A percentile compares a stretch with the other conserved stretches of the same genome.
These are phyloP conservation scores for Stenichneumon culpator DNA, from an alignment of 2,888 invertebrate species.

Conservation along the genomic window DNA sequence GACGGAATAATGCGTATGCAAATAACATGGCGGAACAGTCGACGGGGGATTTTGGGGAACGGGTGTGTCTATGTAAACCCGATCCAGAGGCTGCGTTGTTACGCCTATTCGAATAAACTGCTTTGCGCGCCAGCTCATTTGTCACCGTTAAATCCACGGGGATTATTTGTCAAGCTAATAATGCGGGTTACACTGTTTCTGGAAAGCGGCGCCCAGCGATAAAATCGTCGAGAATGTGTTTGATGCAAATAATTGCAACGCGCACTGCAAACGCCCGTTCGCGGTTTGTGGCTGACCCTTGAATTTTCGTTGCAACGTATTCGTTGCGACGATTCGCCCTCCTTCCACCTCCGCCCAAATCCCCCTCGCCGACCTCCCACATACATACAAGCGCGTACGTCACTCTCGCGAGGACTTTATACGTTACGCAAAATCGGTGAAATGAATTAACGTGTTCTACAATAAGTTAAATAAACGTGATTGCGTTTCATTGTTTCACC, in stretches of 20 bases:
- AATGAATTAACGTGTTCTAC: slow-evolving; percentile 63
- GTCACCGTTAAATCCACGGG: slow-evolving; percentile 82
- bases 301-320: slow-evolving; percentile 65
- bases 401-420: slow-evolving; percentile 43
- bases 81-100: slow-evolving; percentile 51
- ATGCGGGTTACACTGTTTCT: slow-evolving; percentile 79
- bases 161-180: slow-evolving; percentile 84
- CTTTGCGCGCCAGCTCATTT: slow-evolving; percentile 81
- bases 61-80: slow-evolving; percentile 1
- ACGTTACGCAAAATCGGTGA: slow-evolving; percentile 54
- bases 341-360: background rate
- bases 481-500: slow-evolving; percentile 32
- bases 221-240: slow-evolving; percentile 80
- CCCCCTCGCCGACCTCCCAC: too few relatives aligned
- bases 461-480: slow-evolving; percentile 53
- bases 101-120: slow-evolving; percentile 81
- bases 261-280: slow-evolving; percentile 69
- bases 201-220: slow-evolving; percentile 73
- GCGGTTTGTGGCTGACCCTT: slow-evolving; percentile 69
- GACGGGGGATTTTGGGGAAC: slow-evolving; percentile 20
- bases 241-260: slow-evolving; percentile 74
- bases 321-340: too few relatives aligned
- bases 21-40: slow-evolving; percentile 55
- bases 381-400: slow-evolving; percentile 30
- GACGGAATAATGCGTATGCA: slow-evolving; percentile 63